Evolutionary conservation across 37 sponge, comb jelly and placozoan genomes (phyloP).

Genomic region (Axinella damicornis): DNA sequence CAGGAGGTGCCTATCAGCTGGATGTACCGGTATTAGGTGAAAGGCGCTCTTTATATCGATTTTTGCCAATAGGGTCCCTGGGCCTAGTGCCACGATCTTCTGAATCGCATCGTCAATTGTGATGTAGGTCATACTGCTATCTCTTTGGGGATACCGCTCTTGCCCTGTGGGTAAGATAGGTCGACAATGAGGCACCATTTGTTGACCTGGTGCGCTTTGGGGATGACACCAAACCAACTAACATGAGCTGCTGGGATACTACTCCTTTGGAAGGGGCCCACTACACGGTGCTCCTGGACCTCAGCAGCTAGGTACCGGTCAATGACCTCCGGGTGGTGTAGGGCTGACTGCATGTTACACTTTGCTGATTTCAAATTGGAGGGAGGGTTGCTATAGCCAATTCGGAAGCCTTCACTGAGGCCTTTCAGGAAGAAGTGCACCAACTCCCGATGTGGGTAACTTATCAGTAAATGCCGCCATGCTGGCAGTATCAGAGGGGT

Average conservation of each 20-base stretch:
- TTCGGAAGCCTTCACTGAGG: no score
- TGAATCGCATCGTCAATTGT: slow-evolving; percentile 16
- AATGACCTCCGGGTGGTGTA: neutral
- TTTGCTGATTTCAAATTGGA: neutral
- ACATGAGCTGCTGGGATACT: neutral
- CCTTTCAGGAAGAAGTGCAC: no score
- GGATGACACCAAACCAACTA: slow-evolving; percentile 29
- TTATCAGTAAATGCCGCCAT: no score
- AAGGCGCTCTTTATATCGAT: slow-evolving; percentile 20
- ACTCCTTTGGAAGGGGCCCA: neutral
- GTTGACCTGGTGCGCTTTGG: neutral
- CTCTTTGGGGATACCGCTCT: neutral
- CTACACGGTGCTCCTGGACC: neutral
- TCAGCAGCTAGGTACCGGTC: neutral
- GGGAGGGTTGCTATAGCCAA: neutral
- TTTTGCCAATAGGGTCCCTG: slow-evolving; percentile 13
- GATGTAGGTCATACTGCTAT: neutral
- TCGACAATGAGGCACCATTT: slow-evolving; percentile 41
- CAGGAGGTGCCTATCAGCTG: slow-evolving; percentile 34
- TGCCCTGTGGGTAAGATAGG: slow-evolving; percentile 11
- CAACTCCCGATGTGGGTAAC: no score
- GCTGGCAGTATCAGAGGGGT: no score
- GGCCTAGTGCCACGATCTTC: neutral
- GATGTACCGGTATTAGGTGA: slow-evolving; percentile 42
- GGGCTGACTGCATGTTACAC: neutral